Conservation (phyloP, 2,113 vertebrate genomes). For the Ariopsis seemanni region DNA sequence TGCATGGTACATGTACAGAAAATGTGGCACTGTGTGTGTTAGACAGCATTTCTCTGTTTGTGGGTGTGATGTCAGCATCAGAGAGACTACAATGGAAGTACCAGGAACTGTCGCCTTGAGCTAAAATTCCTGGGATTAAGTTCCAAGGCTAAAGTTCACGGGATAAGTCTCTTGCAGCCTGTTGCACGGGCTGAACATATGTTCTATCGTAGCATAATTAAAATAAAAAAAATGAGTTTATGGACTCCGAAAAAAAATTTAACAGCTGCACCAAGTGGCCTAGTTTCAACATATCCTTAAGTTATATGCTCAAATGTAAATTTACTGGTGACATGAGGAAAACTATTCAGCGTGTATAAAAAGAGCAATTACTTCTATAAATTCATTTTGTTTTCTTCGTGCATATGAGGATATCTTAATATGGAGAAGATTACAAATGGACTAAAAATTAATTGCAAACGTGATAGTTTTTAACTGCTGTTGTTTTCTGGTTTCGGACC, state of each 20-base stretch:
- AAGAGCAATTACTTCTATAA: not conserved
- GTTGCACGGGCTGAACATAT: not conserved
- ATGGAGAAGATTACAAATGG: not conserved
- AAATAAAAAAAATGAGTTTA: not conserved
- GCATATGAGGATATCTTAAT: not conserved
- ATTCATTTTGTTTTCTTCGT: not conserved
- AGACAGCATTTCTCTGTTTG: not conserved
- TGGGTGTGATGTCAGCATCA: not conserved
- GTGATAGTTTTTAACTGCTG: not conserved
- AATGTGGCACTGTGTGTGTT: not conserved
- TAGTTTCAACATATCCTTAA: not conserved
- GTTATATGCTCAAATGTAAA: not conserved
- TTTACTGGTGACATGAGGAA: not conserved
- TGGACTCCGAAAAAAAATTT: not conserved
- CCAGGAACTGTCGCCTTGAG: slow-evolving; percentile 7
- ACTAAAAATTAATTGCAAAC: not conserved
- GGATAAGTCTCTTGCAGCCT: slow-evolving; percentile 2
- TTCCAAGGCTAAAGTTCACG: not conserved
- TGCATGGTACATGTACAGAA: not conserved
- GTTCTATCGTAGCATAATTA: not conserved
- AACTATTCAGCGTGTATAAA: not conserved
- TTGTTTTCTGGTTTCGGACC: not conserved
- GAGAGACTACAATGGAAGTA: not conserved
- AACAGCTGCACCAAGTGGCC: not conserved
- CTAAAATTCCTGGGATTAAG: slow-evolving; percentile 21